These are phyloP conservation scores for Hypomecis punctinalis DNA, from an alignment of 2,888 invertebrate genomes.

Conservation along the genomic window DNA sequence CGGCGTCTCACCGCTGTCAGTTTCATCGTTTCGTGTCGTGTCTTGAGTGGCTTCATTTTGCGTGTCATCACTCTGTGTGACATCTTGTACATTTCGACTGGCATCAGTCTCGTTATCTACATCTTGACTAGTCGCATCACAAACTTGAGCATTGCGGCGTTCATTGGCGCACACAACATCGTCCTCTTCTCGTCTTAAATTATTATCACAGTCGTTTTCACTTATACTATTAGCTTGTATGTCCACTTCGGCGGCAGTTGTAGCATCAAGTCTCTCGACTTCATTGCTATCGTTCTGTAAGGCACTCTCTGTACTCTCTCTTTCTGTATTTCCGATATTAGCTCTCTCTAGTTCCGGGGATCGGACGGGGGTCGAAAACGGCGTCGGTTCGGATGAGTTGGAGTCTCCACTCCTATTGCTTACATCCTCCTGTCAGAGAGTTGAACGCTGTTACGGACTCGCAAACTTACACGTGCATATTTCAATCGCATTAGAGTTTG, in stretches of 20 bases:
- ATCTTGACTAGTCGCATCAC: conserved; percentile 66
- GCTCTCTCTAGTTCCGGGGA: conserved; percentile 59
- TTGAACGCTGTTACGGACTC: conserved; percentile 58
- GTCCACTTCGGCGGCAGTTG: conserved; percentile 31
- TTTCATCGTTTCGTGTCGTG: not conserved
- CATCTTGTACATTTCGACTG: conserved; percentile 3
- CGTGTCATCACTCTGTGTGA: not conserved
- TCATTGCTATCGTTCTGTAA: conserved; percentile 44
- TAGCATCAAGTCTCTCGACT: conserved; percentile 20
- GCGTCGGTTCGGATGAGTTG: conserved; percentile 71
- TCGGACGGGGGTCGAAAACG: conserved; percentile 71
- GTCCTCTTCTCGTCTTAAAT: conserved; percentile 80
- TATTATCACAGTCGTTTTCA: conserved; percentile 80
- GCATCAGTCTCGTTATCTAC: conserved; percentile 34
- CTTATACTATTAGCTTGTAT: conserved; percentile 67
- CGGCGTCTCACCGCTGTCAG: not conserved
- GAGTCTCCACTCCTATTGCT: conserved; percentile 73
- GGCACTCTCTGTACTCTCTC: conserved; percentile 32
- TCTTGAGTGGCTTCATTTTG: conserved; percentile 7
- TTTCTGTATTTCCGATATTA: conserved; percentile 26
- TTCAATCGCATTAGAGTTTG: conserved; percentile 28
- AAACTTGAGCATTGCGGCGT: conserved; percentile 56
- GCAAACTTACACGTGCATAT: conserved; percentile 62
- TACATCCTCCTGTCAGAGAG: conserved; percentile 80
- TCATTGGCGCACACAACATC: conserved; percentile 80